Percentiles rank a stretch among this genome's conserved stretches.
phyloP scores from a whole-genome alignment of 2,113 vertebrate genomes.

The Callospermophilus lateralis region DNA sequence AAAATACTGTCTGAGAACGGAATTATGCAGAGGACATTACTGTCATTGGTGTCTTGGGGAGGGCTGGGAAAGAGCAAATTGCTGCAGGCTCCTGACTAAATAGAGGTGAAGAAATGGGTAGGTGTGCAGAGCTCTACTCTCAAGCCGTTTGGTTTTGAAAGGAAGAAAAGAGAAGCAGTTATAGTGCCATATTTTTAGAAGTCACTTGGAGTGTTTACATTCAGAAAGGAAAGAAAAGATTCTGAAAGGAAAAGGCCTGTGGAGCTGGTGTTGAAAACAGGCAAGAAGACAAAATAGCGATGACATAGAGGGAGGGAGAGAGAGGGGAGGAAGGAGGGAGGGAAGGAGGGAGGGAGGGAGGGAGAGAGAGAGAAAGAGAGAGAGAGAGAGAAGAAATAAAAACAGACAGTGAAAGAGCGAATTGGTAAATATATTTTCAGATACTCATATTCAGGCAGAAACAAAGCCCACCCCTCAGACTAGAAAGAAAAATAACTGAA shows the following conservation, averaged over 20 bases:
- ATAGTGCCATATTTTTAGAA: slow-evolving; percentile 20
- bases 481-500: background rate
- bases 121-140: background rate
- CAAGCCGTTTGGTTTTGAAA: slow-evolving; percentile 48
- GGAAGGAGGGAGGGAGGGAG: too few relatives aligned
- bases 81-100: background rate
- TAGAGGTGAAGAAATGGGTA: background rate
- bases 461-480: background rate
- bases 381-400: too few relatives aligned
- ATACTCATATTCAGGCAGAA: background rate
- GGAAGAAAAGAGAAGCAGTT: background rate
- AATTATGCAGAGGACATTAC: background rate
- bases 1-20: background rate
- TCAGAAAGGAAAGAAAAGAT: background rate
- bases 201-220: background rate
- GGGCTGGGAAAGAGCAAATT: background rate
- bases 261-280: background rate
- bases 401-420: background rate
- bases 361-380: background rate
- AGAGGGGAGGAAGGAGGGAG: too few relatives aligned
- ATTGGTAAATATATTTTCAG: background rate
- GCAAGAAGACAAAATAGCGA: background rate
- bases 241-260: background rate
- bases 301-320: fast-evolving
- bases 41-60: background rate